These are phyloP conservation scores for Hucho hucho DNA, from an alignment of 2,113 vertebrate genomes.

Conservation along the genomic window DNA sequence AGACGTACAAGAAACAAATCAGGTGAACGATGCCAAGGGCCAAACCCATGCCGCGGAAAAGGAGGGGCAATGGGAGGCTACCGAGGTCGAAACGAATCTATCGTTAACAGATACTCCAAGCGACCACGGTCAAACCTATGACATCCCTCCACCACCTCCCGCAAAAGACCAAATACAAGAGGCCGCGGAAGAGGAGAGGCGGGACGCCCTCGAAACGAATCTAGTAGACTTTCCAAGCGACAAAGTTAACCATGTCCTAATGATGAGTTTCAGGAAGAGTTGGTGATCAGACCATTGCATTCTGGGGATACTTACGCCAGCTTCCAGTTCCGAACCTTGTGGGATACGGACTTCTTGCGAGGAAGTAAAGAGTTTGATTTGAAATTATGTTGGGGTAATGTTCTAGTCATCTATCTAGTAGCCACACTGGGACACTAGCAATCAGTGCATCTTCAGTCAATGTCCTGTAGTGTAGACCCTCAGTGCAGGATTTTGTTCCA, in stretches of 20 bases:
- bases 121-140: not conserved
- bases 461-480: too few relatives aligned
- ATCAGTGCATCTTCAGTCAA: too few relatives aligned
- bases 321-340: slow-evolving; percentile 91
- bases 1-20: slow-evolving; percentile 17
- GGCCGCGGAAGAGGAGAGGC: not conserved
- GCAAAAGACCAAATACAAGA: slow-evolving; percentile 58
- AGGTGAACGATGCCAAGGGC: not conserved
- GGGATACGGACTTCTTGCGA: slow-evolving; percentile 80
- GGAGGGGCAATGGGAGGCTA: slow-evolving; percentile 55
- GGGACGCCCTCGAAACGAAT: not conserved
- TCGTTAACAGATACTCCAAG: not conserved
- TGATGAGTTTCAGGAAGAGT: slow-evolving; percentile 82
- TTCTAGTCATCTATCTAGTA: too few relatives aligned
- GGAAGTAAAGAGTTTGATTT: slow-evolving; percentile 53
- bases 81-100: slow-evolving; percentile 27
- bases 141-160: not conserved
- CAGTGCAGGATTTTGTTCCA: too few relatives aligned
- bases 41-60: slow-evolving; percentile 12
- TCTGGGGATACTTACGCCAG: slow-evolving; percentile 89
- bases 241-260: slow-evolving; percentile 31
- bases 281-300: slow-evolving; percentile 86
- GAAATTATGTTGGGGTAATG: too few relatives aligned
- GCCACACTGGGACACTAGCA: too few relatives aligned
- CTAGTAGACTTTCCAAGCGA: not conserved